Evolutionary conservation across 2,797 vertebrate species (phyloP).

Genomic region (Eulemur coronatus): DNA sequence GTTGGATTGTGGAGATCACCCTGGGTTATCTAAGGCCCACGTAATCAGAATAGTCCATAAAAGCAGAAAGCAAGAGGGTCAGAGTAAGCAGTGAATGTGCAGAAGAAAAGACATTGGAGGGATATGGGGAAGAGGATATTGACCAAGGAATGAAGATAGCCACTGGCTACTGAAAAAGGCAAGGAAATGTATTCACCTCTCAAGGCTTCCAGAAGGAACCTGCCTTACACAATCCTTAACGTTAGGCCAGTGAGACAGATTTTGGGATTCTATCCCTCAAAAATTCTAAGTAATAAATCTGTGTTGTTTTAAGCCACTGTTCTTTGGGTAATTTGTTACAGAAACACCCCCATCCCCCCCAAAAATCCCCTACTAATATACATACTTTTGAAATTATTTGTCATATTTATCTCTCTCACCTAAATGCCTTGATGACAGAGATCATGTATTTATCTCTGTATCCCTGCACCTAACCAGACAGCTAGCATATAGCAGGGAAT

Average conservation of each 20-base stretch:
- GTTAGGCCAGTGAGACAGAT: background rate
- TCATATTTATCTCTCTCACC: background rate
- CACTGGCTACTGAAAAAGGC: background rate
- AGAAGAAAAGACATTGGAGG: background rate
- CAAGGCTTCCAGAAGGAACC: background rate
- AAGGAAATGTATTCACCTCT: background rate
- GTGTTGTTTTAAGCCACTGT: background rate
- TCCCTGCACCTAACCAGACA: background rate
- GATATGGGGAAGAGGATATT: background rate
- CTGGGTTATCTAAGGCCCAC: background rate
- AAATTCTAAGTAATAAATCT: background rate
- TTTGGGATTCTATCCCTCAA: background rate
- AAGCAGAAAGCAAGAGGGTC: background rate
- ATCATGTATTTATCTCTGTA: background rate
- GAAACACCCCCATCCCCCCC: background rate
- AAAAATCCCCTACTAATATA: background rate
- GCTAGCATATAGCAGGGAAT: background rate
- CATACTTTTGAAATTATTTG: background rate
- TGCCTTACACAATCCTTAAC: background rate
- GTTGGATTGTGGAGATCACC: background rate
- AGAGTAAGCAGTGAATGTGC: background rate
- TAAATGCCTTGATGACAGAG: background rate
- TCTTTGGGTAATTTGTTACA: background rate
- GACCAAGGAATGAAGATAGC: background rate
- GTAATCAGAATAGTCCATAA: background rate